Percentiles rank a stretch among this genome's conserved stretches.
These are phyloP conservation scores for Pristionchus maxplancki DNA, from an alignment of 2,888 invertebrate species.

Conservation along the genomic window DNA sequence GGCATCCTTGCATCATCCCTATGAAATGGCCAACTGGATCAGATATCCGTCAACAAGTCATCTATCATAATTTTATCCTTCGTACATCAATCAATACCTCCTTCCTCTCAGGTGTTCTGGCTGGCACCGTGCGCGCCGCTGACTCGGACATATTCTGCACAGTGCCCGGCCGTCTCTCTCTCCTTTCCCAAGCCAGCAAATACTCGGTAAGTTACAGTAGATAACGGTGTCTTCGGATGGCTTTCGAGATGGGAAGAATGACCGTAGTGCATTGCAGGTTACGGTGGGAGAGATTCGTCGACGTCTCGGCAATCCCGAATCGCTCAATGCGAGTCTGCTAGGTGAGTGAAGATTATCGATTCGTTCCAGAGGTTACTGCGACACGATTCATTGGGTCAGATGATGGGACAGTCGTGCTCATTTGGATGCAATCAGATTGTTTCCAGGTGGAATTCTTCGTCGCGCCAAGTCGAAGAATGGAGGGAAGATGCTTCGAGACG, in stretches of 20 bases:
- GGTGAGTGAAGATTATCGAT: constrained; percentile 78
- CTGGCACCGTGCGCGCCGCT: not conserved
- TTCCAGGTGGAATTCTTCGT: constrained; percentile 88
- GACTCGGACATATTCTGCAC: constrained; percentile 93
- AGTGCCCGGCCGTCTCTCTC: constrained; percentile 94
- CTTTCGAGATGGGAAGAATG: no score
- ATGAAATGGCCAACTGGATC: no score
- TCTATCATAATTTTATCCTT: no score
- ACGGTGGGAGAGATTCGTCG: constrained; percentile 93
- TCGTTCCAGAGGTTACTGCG: not conserved
- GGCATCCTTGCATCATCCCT: not conserved
- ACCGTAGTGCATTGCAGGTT: constrained; percentile 80
- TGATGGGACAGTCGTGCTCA: not conserved
- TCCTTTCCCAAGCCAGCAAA: constrained; percentile 97
- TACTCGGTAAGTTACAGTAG: constrained; percentile 84
- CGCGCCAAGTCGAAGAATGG: constrained; percentile 99
- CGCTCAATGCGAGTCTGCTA: constrained; percentile 95
- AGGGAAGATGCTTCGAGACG: constrained; percentile 93
- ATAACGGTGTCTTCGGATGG: no score
- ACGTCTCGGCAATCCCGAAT: constrained; percentile 93
- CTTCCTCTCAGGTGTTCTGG: constrained; percentile 17
- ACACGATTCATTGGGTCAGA: not conserved
- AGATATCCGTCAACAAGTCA: no score
- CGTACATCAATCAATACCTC: not conserved
- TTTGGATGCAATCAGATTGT: no score